Evolutionary conservation across 2,797 vertebrate species (phyloP), one percentile per base, ranked within the genome.

Genomic region (Mionectes olivaceus): DNA sequence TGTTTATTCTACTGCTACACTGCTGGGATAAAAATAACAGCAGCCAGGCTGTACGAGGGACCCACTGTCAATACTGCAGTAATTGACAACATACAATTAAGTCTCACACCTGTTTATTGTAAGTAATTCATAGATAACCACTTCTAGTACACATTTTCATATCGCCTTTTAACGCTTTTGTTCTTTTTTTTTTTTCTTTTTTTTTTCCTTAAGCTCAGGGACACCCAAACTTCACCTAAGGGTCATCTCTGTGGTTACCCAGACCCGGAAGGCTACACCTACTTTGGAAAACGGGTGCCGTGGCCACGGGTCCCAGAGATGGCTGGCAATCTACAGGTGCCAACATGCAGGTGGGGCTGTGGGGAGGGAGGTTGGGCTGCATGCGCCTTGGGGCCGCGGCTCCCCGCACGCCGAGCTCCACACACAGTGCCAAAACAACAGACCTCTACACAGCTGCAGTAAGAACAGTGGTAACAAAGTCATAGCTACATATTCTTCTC

Each of bases 401-500:
- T 63, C 61, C 61, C 41, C 30, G 30, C 61, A 94, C 93, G 87
- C 94, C 95, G 92, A 78, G 96, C 94, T 97, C 97, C 95, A 95
- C 93, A 95, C 93, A 93, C 94, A 85, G 92, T 86, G 96, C 94
- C 91, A 95, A 39, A 84, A 93, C 95, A 95, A 77, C 96, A 89
- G 77, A 94, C 88, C 95, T 97, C 93, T 94, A 96, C 96, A 97
- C 95, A 97, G 60, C 95, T 89, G 96, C 91, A 89, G 94, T 89
- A 77, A 93, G 96, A 94, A 96, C 96, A 97, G 92, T 83, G 97
- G 96, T 97, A 98, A 98, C 97, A 97, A 97, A 98, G 96, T 95
- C 97, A 98, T 97, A 97, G 98, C 98, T 97, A 98, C 97, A 67
- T 98, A 96, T 96, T 98, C 97, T 97, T 98, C 98, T 98, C 98